These are phyloP conservation scores for Chloroclysta siterata DNA, from an alignment of 2,888 invertebrate genomes.

Conservation along the genomic window DNA sequence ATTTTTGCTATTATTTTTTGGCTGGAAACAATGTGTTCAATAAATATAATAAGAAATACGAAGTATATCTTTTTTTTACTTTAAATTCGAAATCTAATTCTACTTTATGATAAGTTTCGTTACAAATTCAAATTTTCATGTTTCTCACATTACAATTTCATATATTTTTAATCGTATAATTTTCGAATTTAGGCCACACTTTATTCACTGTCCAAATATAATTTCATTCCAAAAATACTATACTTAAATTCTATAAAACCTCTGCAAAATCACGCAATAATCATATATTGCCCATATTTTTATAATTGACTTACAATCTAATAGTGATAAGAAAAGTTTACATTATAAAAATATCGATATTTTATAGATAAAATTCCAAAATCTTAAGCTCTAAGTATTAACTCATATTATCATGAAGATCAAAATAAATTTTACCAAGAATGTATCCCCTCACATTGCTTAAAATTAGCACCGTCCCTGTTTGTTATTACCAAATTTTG, in stretches of 20 bases:
- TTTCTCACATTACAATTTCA: conserved; percentile 21
- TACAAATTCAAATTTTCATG: conserved; percentile 19
- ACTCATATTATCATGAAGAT: too few relatives aligned
- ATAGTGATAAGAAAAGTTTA: conserved; percentile 27
- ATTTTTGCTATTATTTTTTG: conserved; percentile 1
- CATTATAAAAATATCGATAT: conserved; percentile 33
- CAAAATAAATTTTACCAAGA: too few relatives aligned
- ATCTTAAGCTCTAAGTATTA: conserved; percentile 33
- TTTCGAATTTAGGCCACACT: conserved; percentile 49
- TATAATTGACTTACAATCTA: conserved; percentile 65
- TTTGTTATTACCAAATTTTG: too few relatives aligned
- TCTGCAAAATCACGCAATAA: conserved; percentile 62
- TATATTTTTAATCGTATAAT: conserved; percentile 21
- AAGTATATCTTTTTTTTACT: conserved; percentile 4
- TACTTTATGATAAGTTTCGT: neutral
- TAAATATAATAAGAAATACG: conserved; percentile 22
- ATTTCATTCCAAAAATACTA: conserved; percentile 34
- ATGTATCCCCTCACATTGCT: too few relatives aligned
- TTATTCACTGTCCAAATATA: conserved; percentile 42
- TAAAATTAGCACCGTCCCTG: too few relatives aligned
- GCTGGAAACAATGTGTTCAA: conserved; percentile 27
- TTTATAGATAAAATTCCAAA: conserved; percentile 26
- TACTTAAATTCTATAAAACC: conserved; percentile 16
- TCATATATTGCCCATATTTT: conserved; percentile 69
- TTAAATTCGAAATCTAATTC: conserved; percentile 13